Conservation (phyloP, 1,140 invertebrate species). For the Penaeus vannamei region DNA sequence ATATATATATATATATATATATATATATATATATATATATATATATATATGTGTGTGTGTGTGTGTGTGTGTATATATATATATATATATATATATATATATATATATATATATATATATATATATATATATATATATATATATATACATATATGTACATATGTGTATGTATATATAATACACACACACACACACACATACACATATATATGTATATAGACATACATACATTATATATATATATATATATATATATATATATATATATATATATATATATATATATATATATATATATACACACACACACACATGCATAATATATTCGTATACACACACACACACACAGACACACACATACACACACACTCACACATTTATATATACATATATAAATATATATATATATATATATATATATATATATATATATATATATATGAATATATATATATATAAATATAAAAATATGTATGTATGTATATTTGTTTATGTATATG, state of each 20-base stretch:
- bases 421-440: background rate
- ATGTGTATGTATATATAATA: too few relatives aligned
- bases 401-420: slow-evolving; percentile 9
- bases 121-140: too few relatives aligned
- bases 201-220: background rate
- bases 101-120: too few relatives aligned
- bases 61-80: too few relatives aligned
- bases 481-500: slow-evolving; percentile 4
- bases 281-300: slow-evolving; percentile 27
- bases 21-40: too few relatives aligned
- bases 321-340: background rate
- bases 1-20: too few relatives aligned
- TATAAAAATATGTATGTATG: slow-evolving; percentile 3
- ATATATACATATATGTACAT: too few relatives aligned
- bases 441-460: background rate
- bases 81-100: too few relatives aligned
- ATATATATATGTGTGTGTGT: too few relatives aligned
- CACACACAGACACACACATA: background rate
- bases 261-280: background rate
- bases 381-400: slow-evolving; percentile 13
- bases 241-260: background rate
- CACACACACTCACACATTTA: background rate
- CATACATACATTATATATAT: background rate
- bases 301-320: background rate
- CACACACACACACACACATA: background rate